Evolutionary conservation across 2,888 invertebrate genomes (phyloP).

Genomic region (Cephus pulcher): DNA sequence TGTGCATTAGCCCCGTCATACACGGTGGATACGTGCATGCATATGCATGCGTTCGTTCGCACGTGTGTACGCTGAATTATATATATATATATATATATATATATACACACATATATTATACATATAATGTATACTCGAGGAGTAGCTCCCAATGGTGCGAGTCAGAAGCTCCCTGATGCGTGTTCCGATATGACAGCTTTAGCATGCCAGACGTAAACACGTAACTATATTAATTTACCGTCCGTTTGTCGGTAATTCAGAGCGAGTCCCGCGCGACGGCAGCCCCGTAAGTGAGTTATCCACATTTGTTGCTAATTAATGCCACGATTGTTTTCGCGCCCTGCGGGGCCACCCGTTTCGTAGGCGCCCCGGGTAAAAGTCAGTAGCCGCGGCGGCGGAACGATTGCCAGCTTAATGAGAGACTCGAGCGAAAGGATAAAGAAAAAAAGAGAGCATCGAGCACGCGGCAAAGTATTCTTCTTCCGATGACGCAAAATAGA

Average conservation of each 20-base stretch:
- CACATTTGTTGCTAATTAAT: neutral
- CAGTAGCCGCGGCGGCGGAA: neutral
- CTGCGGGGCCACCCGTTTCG: neutral
- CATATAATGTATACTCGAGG: neutral
- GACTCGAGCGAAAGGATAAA: neutral
- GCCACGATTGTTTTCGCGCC: neutral
- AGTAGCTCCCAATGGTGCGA: neutral
- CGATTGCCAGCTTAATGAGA: neutral
- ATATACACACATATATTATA: neutral
- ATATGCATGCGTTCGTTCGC: slow-evolving; percentile 25
- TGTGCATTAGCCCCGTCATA: neutral
- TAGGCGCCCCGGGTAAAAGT: neutral
- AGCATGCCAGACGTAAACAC: neutral
- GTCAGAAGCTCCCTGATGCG: neutral
- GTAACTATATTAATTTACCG: neutral
- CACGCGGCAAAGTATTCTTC: neutral
- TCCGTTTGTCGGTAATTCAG: neutral
- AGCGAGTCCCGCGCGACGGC: neutral
- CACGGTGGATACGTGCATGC: slow-evolving; percentile 24
- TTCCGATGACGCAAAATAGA: neutral
- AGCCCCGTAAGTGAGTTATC: neutral
- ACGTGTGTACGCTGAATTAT: slow-evolving; percentile 13
- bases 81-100: too few species aligned
- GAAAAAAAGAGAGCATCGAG: neutral
- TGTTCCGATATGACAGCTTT: neutral